Evolutionary conservation across 2,888 invertebrate species (phyloP).

Genomic region (Gortyna flavago): DNA sequence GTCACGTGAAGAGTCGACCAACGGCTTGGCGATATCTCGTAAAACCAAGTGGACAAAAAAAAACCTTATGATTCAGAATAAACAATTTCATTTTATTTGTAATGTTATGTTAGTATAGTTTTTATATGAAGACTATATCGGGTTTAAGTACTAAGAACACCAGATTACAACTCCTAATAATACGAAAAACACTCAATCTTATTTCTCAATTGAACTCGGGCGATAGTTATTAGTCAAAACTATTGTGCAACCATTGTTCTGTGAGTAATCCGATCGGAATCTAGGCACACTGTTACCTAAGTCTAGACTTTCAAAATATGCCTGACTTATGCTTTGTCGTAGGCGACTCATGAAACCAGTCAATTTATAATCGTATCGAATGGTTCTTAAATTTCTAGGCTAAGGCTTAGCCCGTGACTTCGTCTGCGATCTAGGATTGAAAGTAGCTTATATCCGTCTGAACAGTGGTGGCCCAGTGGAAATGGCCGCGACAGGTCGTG

Average conservation of each 20-base stretch:
- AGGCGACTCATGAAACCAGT: constrained; percentile 26
- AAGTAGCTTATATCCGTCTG: background rate
- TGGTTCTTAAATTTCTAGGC: background rate
- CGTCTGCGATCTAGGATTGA: background rate
- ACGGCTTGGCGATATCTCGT: too few species aligned
- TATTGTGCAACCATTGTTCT: constrained; percentile 53
- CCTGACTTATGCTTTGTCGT: constrained; percentile 31
- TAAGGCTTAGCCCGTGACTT: too few species aligned
- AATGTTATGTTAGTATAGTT: too few species aligned
- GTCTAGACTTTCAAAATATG: constrained; percentile 51
- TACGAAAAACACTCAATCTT: background rate
- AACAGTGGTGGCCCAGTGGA: background rate
- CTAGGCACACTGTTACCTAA: constrained; percentile 37
- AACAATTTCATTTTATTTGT: too few species aligned
- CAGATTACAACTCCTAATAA: background rate
- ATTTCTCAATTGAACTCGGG: background rate
- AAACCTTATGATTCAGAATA: too few species aligned
- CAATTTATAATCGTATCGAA: constrained; percentile 15
- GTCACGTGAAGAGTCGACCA: too few species aligned
- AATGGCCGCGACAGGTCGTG: too few species aligned
- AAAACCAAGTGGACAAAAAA: too few species aligned
- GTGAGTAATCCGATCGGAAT: constrained; percentile 49
- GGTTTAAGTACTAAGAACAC: too few species aligned
- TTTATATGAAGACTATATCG: too few species aligned
- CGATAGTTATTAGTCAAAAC: constrained; percentile 43